Evolutionary conservation across 64 coral and sea anemone species (phyloP).

Genomic region (Montipora foliosa): DNA sequence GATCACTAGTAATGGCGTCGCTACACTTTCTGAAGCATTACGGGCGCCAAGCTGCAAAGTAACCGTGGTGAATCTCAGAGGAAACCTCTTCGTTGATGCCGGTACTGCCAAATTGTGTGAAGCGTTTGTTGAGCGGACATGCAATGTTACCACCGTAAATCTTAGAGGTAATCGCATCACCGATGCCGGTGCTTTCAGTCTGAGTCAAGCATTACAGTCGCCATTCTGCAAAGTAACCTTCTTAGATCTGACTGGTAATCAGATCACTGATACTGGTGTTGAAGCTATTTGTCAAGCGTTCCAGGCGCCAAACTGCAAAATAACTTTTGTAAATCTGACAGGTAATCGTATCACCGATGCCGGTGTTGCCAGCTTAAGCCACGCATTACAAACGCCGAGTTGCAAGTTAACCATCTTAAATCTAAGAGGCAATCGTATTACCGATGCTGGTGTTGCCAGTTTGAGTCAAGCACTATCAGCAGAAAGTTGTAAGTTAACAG

Average conservation of each 20-base stretch:
- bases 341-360: conserved; percentile 5
- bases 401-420: background rate
- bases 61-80: background rate
- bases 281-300: background rate
- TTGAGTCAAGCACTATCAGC: background rate
- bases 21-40: background rate
- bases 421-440: background rate
- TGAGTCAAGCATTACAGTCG: background rate
- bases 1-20: background rate
- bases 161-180: background rate
- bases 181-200: background rate
- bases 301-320: background rate
- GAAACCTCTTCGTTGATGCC: background rate
- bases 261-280: conserved; percentile 30
- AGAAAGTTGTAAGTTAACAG: background rate
- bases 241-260: background rate
- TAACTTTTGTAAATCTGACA: background rate
- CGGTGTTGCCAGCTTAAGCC: background rate
- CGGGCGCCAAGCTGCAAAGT: background rate
- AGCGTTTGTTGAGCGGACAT: background rate
- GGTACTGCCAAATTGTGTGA: background rate
- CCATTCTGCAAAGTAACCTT: background rate
- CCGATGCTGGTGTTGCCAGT: background rate
- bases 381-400: background rate
- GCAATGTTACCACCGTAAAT: background rate